Percentiles rank a stretch among this genome's conserved stretches.
Evolutionary conservation across 2,113 vertebrate genomes (phyloP).

Genomic region (Paralichthys olivaceus): DNA sequence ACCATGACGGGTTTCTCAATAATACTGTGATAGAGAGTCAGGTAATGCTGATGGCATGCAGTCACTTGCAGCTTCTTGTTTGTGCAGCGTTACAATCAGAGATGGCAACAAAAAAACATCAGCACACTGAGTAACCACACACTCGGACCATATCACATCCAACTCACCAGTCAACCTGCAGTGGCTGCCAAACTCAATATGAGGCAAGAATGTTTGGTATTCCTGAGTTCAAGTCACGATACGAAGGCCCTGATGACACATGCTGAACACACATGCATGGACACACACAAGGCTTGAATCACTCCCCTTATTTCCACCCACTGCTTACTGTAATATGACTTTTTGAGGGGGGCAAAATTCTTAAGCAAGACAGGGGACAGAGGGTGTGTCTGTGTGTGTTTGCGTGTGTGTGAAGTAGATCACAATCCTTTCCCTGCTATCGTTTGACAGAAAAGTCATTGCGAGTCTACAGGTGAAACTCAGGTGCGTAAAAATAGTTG

Average conservation of each 20-base stretch:
- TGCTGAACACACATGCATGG: conserved; percentile 33
- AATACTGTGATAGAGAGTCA: neutral
- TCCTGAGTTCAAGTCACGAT: conserved; percentile 62
- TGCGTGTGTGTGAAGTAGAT: neutral
- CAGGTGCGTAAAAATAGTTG: conserved; percentile 38
- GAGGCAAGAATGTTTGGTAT: conserved; percentile 65
- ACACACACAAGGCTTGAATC: conserved; percentile 64
- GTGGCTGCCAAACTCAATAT: conserved; percentile 37
- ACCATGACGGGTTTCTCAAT: neutral
- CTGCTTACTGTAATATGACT: conserved; percentile 52
- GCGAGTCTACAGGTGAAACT: conserved; percentile 21
- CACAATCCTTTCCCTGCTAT: no score
- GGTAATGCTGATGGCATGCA: conserved; percentile 2
- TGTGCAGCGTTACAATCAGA: neutral
- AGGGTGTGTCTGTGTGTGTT: neutral
- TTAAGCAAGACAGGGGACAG: conserved; percentile 34
- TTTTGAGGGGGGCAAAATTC: conserved; percentile 29
- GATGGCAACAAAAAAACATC: conserved; percentile 25
- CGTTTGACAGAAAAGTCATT: neutral
- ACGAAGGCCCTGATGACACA: conserved; percentile 69
- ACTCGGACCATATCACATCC: conserved; percentile 29
- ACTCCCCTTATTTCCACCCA: conserved; percentile 54
- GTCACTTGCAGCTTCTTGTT: conserved; percentile 29
- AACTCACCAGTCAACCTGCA: conserved; percentile 10
- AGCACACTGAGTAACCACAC: conserved; percentile 36